phyloP scores from a whole-genome alignment of 2,888 invertebrate genomes.

The Drosophila acutilabella region DNA sequence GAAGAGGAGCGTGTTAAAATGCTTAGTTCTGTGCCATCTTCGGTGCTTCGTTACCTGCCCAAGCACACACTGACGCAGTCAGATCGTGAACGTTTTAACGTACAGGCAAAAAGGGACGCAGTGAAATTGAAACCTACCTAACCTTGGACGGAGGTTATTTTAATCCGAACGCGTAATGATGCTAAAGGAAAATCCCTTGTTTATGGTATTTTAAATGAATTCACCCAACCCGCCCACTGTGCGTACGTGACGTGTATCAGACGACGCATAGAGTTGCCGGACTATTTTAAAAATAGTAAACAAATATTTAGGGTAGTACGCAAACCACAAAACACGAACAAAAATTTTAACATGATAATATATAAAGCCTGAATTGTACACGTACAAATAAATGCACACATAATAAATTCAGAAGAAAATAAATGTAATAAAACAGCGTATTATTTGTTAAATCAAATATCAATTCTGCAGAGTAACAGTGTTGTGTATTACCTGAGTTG shows the following conservation, averaged over 20 bases:
- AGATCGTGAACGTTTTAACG: slow-evolving; percentile 83
- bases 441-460: background rate
- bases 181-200: slow-evolving; percentile 8
- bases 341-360: background rate
- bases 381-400: background rate
- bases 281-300: slow-evolving; percentile 2
- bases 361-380: background rate
- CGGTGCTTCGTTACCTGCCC: slow-evolving; percentile 86
- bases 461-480: background rate
- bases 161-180: slow-evolving; percentile 3
- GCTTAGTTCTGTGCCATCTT: slow-evolving; percentile 86
- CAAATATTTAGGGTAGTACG: slow-evolving; percentile 20
- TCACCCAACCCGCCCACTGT: slow-evolving; percentile 47
- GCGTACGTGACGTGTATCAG: slow-evolving; percentile 70
- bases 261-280: slow-evolving; percentile 30
- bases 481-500: background rate
- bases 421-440: too few species aligned
- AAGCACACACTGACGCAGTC: slow-evolving; percentile 86
- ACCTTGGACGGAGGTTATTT: slow-evolving; percentile 1
- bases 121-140: background rate
- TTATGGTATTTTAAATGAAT: slow-evolving; percentile 40
- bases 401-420: background rate
- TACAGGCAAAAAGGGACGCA: slow-evolving; percentile 13
- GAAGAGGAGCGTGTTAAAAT: slow-evolving; percentile 87
- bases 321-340: background rate